phyloP scores from a whole-genome alignment of 92 coral and sea anemone genomes.

The Zoanthus gigantus region DNA sequence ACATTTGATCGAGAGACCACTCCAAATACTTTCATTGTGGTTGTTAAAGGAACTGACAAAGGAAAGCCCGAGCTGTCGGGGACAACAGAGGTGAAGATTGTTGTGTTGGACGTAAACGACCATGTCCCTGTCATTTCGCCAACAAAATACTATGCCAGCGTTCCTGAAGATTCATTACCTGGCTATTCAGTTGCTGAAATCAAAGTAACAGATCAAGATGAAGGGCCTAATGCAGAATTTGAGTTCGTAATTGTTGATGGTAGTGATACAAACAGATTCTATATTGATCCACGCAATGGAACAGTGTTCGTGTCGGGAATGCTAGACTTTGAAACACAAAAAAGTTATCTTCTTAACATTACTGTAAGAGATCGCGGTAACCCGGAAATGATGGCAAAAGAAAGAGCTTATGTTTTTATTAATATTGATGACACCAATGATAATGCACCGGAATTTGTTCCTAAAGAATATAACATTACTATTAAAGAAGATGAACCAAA shows the following conservation, averaged over 20 bases:
- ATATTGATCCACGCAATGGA: conserved; percentile 86
- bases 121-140: conserved; percentile 71
- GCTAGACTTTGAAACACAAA: conserved; percentile 79
- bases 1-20: conserved; percentile 70
- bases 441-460: conserved; percentile 76
- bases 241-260: conserved; percentile 80
- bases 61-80: conserved; percentile 74
- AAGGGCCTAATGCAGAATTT: conserved; percentile 82
- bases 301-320: conserved; percentile 88
- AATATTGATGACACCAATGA: conserved; percentile 76
- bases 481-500: conserved; percentile 57
- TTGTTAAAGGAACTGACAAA: conserved; percentile 80
- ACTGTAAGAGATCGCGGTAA: conserved; percentile 82
- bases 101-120: conserved; percentile 74
- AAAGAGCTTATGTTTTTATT: conserved; percentile 65
- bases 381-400: conserved; percentile 54
- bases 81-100: conserved; percentile 79
- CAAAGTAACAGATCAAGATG: conserved; percentile 78
- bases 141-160: conserved; percentile 71
- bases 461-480: conserved; percentile 66
- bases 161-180: conserved; percentile 83
- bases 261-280: conserved; percentile 83
- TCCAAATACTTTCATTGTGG: conserved; percentile 67
- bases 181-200: conserved; percentile 76
- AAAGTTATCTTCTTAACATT: conserved; percentile 76